Evolutionary conservation across 1,140 invertebrate genomes (phyloP).

Genomic region (Cyclargus thomasi): DNA sequence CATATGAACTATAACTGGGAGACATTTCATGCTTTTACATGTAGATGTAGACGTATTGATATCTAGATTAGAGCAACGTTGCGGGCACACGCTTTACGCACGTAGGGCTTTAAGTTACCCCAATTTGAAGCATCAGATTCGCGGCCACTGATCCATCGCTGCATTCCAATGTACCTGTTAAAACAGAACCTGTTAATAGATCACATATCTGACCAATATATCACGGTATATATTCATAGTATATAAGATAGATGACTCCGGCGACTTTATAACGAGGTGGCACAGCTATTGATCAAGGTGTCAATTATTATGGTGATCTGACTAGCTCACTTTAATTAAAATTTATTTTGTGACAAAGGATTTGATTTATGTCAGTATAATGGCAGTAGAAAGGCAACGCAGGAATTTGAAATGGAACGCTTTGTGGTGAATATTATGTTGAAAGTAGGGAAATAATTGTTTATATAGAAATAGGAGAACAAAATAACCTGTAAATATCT

Average conservation of each 20-base stretch:
- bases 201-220: slow-evolving; percentile 42
- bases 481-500: too few species aligned
- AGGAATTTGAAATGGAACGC: slow-evolving; percentile 7
- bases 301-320: slow-evolving; percentile 61
- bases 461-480: too few species aligned
- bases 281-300: slow-evolving; percentile 63
- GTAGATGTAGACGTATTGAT: too few species aligned
- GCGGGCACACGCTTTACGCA: too few species aligned
- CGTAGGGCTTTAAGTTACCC: background rate
- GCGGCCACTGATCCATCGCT: background rate
- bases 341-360: slow-evolving; percentile 55
- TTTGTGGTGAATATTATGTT: background rate
- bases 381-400: background rate
- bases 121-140: background rate
- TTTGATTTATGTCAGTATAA: slow-evolving; percentile 25
- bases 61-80: too few species aligned
- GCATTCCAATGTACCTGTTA: background rate
- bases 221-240: slow-evolving; percentile 30
- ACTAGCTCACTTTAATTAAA: slow-evolving; percentile 61
- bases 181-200: background rate
- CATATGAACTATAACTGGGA: too few species aligned
- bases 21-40: too few species aligned
- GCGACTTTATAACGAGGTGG: slow-evolving; percentile 63
- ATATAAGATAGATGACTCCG: slow-evolving; percentile 56
- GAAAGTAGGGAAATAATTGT: too few species aligned